phyloP scores from a whole-genome alignment of 2,888 invertebrate species.

The Incurvaria masculella region DNA sequence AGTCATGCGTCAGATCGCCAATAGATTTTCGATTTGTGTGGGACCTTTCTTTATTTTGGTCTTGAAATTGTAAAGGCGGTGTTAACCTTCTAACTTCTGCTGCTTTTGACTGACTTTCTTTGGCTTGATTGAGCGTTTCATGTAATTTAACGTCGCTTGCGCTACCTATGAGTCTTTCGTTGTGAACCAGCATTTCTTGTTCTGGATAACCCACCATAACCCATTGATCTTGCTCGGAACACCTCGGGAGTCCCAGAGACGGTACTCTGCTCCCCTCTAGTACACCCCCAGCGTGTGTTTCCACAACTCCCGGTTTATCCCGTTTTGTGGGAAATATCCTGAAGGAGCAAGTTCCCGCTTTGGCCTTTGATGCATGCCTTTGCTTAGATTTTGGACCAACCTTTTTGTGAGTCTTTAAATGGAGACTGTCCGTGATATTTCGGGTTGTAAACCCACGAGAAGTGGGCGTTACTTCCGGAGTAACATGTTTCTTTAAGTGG shows the following conservation, averaged over 20 bases:
- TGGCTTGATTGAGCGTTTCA: conserved; percentile 21
- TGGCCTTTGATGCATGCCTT: conserved; percentile 33
- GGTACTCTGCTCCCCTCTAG: conserved; percentile 43
- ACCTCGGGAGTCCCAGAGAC: conserved; percentile 40
- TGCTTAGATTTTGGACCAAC: conserved; percentile 46
- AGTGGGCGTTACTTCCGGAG: conserved; percentile 15
- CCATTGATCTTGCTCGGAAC: conserved; percentile 40
- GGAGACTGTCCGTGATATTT: conserved; percentile 49
- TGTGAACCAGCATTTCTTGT: conserved; percentile 41
- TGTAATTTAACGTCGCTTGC: conserved; percentile 28
- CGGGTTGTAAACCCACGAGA: conserved; percentile 41
- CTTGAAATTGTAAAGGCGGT: conserved; percentile 44
- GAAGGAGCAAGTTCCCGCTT: conserved; percentile 25
- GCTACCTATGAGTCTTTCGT: conserved; percentile 36
- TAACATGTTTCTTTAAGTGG: conserved; percentile 22
- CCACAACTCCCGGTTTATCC: conserved; percentile 34
- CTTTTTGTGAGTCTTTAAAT: conserved; percentile 47
- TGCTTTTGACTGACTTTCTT: conserved; percentile 22
- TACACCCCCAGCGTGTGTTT: conserved; percentile 36
- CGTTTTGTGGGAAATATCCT: conserved; percentile 40
- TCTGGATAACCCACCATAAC: conserved; percentile 44
- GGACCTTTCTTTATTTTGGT: conserved; percentile 34
- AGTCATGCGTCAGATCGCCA: conserved; percentile 39
- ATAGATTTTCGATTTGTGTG: conserved; percentile 28
- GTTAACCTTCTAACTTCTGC: conserved; percentile 34